Percentiles rank a stretch among this genome's conserved stretches.
phyloP scores from a whole-genome alignment of 2,113 vertebrate species.

The Indri indri region DNA sequence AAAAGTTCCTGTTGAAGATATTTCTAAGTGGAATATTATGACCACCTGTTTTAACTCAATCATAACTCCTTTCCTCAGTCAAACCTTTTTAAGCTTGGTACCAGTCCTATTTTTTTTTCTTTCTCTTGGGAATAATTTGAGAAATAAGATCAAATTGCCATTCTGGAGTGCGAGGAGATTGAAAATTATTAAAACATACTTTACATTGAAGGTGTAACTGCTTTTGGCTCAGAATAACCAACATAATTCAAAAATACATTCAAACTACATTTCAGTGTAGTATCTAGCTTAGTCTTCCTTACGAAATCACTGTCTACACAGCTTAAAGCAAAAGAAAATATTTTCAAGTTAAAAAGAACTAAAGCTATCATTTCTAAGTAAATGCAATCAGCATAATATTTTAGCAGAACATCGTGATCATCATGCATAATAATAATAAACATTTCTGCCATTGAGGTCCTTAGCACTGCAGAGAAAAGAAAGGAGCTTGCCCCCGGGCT shows the following conservation, averaged over 20 bases:
- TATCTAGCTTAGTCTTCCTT: slow-evolving; percentile 27
- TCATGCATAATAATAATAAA: slow-evolving; percentile 49
- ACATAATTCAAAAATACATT: slow-evolving; percentile 57
- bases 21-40: slow-evolving; percentile 38
- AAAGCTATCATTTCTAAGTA: slow-evolving; percentile 31
- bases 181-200: slow-evolving; percentile 62
- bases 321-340: slow-evolving; percentile 55
- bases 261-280: slow-evolving; percentile 47
- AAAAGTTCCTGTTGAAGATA: slow-evolving; percentile 24
- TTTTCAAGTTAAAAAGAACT: slow-evolving; percentile 47
- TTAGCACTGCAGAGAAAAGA: not conserved
- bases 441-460: slow-evolving; percentile 16
- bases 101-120: not conserved
- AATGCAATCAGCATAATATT: slow-evolving; percentile 19
- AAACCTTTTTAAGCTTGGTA: slow-evolving; percentile 44
- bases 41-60: slow-evolving; percentile 51
- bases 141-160: not conserved
- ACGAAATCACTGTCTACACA: slow-evolving; percentile 31
- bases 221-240: slow-evolving; percentile 64
- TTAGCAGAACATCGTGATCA: slow-evolving; percentile 39
- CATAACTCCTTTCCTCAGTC: slow-evolving; percentile 42
- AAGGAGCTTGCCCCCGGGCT: slow-evolving; percentile 45
- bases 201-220: slow-evolving; percentile 40
- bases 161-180: slow-evolving; percentile 40
- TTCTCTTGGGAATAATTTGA: slow-evolving; percentile 51